Evolutionary conservation across 2,888 invertebrate genomes (phyloP).

Genomic region (Macrosoma leucophasiata): DNA sequence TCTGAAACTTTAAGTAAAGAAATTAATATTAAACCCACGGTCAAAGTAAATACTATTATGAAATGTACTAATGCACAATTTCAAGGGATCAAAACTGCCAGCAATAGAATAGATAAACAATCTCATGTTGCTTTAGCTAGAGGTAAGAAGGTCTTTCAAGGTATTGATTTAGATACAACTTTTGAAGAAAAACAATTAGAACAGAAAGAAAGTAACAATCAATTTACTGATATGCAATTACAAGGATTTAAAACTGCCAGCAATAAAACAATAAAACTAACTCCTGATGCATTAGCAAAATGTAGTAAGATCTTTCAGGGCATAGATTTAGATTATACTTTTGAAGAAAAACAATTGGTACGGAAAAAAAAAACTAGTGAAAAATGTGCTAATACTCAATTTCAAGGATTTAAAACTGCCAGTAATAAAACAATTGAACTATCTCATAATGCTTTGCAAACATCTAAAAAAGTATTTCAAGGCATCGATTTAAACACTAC

Average conservation of each 20-base stretch:
- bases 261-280: slow-evolving; percentile 34
- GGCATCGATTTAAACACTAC: no score
- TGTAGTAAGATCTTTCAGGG: slow-evolving; percentile 36
- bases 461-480: slow-evolving; percentile 41
- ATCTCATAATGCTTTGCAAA: slow-evolving; percentile 37
- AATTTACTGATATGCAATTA: slow-evolving; percentile 3
- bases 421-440: slow-evolving; percentile 34
- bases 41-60: slow-evolving; percentile 16
- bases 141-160: slow-evolving; percentile 38
- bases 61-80: slow-evolving; percentile 15
- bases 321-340: slow-evolving; percentile 17
- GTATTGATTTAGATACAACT: slow-evolving; percentile 25
- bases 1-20: slow-evolving; percentile 1
- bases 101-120: slow-evolving; percentile 29
- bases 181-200: background rate
- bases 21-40: background rate
- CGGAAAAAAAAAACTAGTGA: background rate
- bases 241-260: slow-evolving; percentile 34
- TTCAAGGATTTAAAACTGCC: slow-evolving; percentile 36
- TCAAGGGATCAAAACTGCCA: slow-evolving; percentile 45
- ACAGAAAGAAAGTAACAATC: slow-evolving; percentile 3
- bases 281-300: slow-evolving; percentile 31
- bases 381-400: background rate
- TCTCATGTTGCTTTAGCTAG: slow-evolving; percentile 36
- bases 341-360: slow-evolving; percentile 1